These are phyloP conservation scores for Proterorhinus semilunaris DNA, from an alignment of 2,113 vertebrate genomes.

Conservation along the genomic window DNA sequence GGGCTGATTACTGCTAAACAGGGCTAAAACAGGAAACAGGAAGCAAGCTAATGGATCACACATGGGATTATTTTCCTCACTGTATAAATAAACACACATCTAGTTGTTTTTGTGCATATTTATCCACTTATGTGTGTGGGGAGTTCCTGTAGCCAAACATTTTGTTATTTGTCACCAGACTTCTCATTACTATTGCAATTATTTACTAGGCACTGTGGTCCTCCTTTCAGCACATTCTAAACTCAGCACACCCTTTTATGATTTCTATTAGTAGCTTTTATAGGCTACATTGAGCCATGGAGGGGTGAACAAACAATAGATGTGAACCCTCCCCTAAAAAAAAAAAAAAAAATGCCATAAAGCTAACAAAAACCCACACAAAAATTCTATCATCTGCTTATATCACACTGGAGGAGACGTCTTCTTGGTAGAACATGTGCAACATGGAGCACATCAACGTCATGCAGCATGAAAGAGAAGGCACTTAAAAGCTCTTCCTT, in stretches of 20 bases:
- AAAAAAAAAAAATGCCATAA: background rate
- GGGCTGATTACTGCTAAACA: background rate
- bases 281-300: constrained; percentile 9
- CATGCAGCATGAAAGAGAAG: background rate
- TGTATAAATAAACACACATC: constrained; percentile 2
- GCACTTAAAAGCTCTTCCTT: background rate
- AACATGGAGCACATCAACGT: constrained; percentile 1
- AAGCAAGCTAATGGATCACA: constrained; percentile 32
- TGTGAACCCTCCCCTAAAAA: background rate
- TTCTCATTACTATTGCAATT: background rate
- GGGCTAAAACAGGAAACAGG: constrained; percentile 35
- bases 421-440: background rate
- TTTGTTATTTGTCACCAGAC: background rate
- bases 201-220: background rate
- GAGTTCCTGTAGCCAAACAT: background rate
- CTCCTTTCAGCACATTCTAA: background rate
- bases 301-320: background rate
- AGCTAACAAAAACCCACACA: constrained; percentile 28
- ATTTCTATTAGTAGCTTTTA: constrained; percentile 8
- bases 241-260: background rate
- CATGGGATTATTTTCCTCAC: constrained; percentile 9
- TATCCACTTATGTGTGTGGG: background rate
- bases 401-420: background rate
- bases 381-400: background rate
- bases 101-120: background rate